Evolutionary conservation across 2,113 vertebrate genomes (phyloP).

Genomic region (Acanthisitta chloris): DNA sequence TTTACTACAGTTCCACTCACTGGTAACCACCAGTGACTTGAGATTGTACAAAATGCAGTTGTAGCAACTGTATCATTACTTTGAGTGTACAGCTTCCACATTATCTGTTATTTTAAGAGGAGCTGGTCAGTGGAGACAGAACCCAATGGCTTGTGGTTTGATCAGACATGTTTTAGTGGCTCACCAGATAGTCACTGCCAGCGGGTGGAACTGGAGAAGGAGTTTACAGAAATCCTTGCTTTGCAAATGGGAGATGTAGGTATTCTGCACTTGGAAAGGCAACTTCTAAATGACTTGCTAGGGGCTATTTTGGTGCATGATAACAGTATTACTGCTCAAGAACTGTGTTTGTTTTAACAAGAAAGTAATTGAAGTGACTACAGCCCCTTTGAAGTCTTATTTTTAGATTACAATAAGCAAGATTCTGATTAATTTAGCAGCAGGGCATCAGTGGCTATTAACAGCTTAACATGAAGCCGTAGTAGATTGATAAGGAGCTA

Average conservation of each 20-base stretch:
- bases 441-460: slow-evolving; percentile 32
- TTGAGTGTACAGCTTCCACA: background rate
- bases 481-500: slow-evolving; percentile 23
- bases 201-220: background rate
- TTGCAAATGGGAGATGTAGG: background rate
- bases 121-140: background rate
- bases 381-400: slow-evolving; percentile 17
- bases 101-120: background rate
- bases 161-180: background rate
- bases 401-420: slow-evolving; percentile 51
- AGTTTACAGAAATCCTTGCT: background rate
- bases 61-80: background rate
- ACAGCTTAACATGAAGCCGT: slow-evolving; percentile 14
- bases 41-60: background rate
- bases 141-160: background rate
- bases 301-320: background rate
- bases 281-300: background rate
- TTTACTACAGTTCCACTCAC: background rate
- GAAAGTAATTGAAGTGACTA: slow-evolving; percentile 5
- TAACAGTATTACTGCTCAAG: background rate
- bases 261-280: background rate
- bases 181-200: background rate
- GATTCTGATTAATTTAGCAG: slow-evolving; percentile 60
- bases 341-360: background rate
- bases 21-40: background rate